Evolutionary conservation across 2,888 invertebrate species (phyloP).

Genomic region (Harpagoxenus sublaevis): DNA sequence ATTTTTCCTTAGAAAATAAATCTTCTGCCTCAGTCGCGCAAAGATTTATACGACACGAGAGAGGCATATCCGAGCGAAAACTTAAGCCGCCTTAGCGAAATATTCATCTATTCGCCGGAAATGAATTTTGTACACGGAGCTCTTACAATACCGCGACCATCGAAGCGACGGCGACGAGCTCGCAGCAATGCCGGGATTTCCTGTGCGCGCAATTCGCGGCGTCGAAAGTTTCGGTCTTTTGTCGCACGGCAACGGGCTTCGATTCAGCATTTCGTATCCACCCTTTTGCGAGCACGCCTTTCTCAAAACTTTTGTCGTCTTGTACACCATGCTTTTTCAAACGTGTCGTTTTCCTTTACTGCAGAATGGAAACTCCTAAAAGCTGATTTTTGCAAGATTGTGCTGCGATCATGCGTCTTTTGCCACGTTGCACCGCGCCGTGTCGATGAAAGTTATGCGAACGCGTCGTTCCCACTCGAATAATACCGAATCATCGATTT

Average conservation of each 20-base stretch:
- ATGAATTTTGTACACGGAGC: constrained; percentile 37
- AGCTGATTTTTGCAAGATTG: constrained; percentile 34
- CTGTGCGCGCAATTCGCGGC: constrained; percentile 24
- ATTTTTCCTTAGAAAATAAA: constrained; percentile 7
- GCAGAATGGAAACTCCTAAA: constrained; percentile 58
- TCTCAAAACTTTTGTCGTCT: constrained; percentile 59
- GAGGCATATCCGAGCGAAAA: constrained; percentile 23
- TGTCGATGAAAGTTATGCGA: constrained; percentile 15
- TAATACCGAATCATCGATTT: constrained; percentile 39
- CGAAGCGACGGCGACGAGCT: constrained; percentile 35
- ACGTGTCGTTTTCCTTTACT: constrained; percentile 57
- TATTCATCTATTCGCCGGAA: constrained; percentile 36
- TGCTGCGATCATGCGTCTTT: constrained; percentile 13
- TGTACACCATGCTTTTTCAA: constrained; percentile 7
- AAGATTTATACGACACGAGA: constrained; percentile 9
- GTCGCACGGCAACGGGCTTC: constrained; percentile 52
- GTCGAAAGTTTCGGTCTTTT: constrained; percentile 57
- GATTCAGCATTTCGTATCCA: constrained; percentile 65
- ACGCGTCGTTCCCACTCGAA: constrained; percentile 9
- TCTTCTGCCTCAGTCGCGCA: neutral
- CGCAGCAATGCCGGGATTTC: constrained; percentile 35
- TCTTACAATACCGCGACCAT: constrained; percentile 28
- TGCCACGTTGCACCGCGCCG: no score
- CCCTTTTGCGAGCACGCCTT: constrained; percentile 36
- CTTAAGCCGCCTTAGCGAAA: constrained; percentile 29